Base-by-base conservation (phyloP, 2,888 invertebrate genomes). In the Horisme vitalbata region DNA sequence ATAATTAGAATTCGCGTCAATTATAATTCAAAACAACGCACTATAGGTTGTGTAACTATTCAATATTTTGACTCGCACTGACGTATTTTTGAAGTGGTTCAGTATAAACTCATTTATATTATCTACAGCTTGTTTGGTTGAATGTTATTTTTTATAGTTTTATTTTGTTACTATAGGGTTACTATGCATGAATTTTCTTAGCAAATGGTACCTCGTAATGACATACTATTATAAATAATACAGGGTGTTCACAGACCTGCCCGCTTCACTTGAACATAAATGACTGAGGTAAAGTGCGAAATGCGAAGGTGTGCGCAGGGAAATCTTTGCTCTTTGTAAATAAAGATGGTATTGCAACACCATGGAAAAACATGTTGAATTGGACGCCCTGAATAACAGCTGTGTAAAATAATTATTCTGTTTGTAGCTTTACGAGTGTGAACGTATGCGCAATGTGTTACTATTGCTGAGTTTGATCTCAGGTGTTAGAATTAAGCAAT, bases 381-480 rank as follows among this genome's bases (percentile, higher is more conserved):
- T 9, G 32, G 20, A 11, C 26, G 18, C 8, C 11, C 18, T 36
- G 20, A 20, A 53, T 43, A 37, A 52, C 39, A 38, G 11, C 32
- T 20, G 32, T 35, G 35, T 49, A 44, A 8, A 15, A 46, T 20
- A 15, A 35, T 30, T 31, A 6, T 32, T 12, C 28, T 39, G 26
- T 31, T 13, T 43, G 11, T 45, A 37, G 48, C 23, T 52, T 48
- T 9, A 9, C 41, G 45, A 45, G 41, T 57, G 52, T 46, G 47
- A 48, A 52, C 37, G 50, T 60, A 46, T 55, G 51, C 47, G 44
- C 36, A 46, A 67, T 71, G 70, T 66, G 74, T 77, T 78, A 71
- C 73, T 77, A 71, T 75, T 73, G 68, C 76, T 79, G 83, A 72
- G 82, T 65, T 55, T 70, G 81, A 82, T 84, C 83, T 85, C 83